Evolutionary conservation across 1,140 invertebrate genomes (phyloP), one percentile per base, ranked within the genome.

Genomic region (Leptestheria dahalacensis): DNA sequence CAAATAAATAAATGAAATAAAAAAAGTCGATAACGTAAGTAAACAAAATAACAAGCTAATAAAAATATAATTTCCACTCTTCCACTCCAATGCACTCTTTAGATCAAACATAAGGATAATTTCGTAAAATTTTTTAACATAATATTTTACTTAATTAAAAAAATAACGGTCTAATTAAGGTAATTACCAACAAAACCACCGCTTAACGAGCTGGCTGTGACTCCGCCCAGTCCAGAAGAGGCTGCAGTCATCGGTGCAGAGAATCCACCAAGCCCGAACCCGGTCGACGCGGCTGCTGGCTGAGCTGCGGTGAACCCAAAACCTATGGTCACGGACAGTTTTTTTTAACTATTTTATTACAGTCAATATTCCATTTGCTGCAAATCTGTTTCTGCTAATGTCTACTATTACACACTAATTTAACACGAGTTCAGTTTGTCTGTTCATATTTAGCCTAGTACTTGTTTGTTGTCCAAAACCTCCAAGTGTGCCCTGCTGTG

Each of bases 141-240:
- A n/a, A n/a, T n/a, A n/a, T n/a, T n/a, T n/a, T n/a, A n/a, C n/a
- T n/a, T n/a, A n/a, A 21, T 24, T 25, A 52, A 2, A 28, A n/a
- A 18, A n/a, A 11, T 33, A 33, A 48, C 3, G 6, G 33, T 41
- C 6, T 6, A 41, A 41, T 41, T 9, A 6, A 9, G 33, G 15
- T 41, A 41, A 12, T 59, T 62, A 68, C 64, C 62, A 51, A 65
- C 12, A 23, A 49, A 26, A 48, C 62, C 52, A 55, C 65, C 62
- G 24, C 65, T 62, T 23, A 66, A 73, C 29, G 76, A 71, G 18
- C 77, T 74, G 29, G 78, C 74, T 63, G 82, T 80, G 29, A 83
- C 69, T 15, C 82, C 83, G 3, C 83, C 83, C 2, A 85, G 69
- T 6, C 83, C 83, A 65, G 70, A 69, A 62, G 70, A 73, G 2